Percentiles rank a stretch among this genome's conserved stretches.
Evolutionary conservation across 2,888 invertebrate genomes (phyloP).

Genomic region (Cyaniris semiargus): DNA sequence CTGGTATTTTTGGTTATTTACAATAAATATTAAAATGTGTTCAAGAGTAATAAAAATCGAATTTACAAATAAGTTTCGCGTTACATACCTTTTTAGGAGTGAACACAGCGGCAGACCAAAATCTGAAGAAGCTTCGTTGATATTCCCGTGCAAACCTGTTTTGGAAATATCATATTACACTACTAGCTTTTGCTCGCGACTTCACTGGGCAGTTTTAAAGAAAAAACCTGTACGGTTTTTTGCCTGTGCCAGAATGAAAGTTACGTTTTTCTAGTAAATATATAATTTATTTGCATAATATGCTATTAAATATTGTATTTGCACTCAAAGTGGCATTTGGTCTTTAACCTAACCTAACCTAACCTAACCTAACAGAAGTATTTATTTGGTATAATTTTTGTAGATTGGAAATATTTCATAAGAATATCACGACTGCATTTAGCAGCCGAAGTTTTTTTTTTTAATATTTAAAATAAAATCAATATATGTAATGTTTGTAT

Average conservation of each 20-base stretch:
- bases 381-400: too few relatives aligned
- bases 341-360: too few relatives aligned
- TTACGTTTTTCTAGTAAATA: too few relatives aligned
- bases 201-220: not conserved
- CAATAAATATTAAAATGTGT: not conserved
- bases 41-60: slow-evolving; percentile 33
- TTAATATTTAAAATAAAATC: too few relatives aligned
- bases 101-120: not conserved
- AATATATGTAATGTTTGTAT: too few relatives aligned
- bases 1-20: not conserved
- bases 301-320: too few relatives aligned
- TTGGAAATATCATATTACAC: not conserved
- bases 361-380: too few relatives aligned
- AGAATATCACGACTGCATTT: too few relatives aligned
- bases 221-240: not conserved
- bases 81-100: slow-evolving; percentile 15
- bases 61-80: slow-evolving; percentile 46
- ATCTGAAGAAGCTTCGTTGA: slow-evolving; percentile 2
- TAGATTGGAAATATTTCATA: too few relatives aligned
- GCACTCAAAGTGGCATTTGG: too few relatives aligned
- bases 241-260: not conserved
- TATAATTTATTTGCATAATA: too few relatives aligned
- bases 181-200: not conserved
- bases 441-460: too few relatives aligned
- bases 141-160: not conserved